Percentiles rank a stretch among this genome's conserved stretches.
Conservation (phyloP, 2,113 vertebrate species). For the Cairina moschata region DNA sequence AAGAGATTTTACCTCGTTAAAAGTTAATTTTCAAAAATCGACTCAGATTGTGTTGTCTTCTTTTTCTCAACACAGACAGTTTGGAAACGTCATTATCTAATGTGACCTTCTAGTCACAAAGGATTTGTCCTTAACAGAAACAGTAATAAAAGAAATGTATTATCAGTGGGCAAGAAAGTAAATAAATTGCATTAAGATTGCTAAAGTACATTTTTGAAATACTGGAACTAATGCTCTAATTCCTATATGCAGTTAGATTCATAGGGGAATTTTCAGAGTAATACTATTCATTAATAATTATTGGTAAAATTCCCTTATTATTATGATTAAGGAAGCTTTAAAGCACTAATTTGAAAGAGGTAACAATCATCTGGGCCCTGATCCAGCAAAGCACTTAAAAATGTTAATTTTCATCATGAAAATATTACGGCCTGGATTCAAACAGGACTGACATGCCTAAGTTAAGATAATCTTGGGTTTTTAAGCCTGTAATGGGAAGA, state of each 20-base stretch:
- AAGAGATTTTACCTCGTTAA: background rate
- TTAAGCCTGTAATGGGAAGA: slow-evolving; percentile 9
- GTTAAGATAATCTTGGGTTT: slow-evolving; percentile 25
- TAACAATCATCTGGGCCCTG: slow-evolving; percentile 3
- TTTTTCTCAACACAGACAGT: background rate
- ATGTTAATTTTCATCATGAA: slow-evolving; percentile 35
- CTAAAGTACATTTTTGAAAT: background rate
- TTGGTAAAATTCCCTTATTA: slow-evolving; percentile 26
- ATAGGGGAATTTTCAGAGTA: background rate
- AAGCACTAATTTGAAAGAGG: slow-evolving; percentile 20
- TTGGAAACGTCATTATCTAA: background rate
- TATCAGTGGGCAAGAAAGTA: background rate
- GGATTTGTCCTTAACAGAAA: background rate
- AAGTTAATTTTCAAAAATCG: background rate
- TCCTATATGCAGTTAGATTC: background rate
- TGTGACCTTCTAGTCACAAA: background rate
- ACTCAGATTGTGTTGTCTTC: background rate
- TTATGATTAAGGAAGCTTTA: slow-evolving; percentile 30
- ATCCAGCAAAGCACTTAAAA: slow-evolving; percentile 45
- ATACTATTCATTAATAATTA: slow-evolving; percentile 51
- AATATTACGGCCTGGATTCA: slow-evolving; percentile 30
- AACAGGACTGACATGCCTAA: background rate
- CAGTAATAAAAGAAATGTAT: background rate
- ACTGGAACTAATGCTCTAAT: background rate
- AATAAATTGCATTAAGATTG: background rate